A percentile compares a stretch with the other conserved stretches of the same genome.
These are phyloP conservation scores for Tinamus guttatus DNA, from an alignment of 2,113 vertebrate species.

Conservation along the genomic window DNA sequence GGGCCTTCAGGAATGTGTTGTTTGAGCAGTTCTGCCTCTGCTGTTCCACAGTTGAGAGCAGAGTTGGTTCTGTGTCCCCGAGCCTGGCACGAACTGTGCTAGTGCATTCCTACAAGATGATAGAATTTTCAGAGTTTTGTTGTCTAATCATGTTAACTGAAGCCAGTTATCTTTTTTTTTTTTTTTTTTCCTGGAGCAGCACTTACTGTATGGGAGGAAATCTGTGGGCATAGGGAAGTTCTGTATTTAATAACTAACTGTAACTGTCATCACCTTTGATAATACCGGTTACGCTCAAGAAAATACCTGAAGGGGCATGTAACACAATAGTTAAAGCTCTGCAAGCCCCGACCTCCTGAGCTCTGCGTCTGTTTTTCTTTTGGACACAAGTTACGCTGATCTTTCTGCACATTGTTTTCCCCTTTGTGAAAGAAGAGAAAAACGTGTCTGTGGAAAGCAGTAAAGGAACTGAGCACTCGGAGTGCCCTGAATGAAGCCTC, in stretches of 20 bases:
- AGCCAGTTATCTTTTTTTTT: not conserved
- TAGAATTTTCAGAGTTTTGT: not conserved
- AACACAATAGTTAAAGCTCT: not conserved
- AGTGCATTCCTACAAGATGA: fast-evolving
- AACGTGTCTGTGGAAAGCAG: not conserved
- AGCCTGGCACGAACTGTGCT: fast-evolving
- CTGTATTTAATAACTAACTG: constrained; percentile 38
- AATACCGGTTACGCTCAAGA: not conserved
- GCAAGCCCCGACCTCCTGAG: not conserved
- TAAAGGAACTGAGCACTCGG: constrained; percentile 7
- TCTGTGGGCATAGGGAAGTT: not conserved
- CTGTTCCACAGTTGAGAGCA: not conserved
- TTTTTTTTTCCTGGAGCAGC: not conserved
- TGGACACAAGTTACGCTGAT: not conserved
- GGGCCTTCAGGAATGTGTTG: not conserved
- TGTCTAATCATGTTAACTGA: constrained; percentile 2
- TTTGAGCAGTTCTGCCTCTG: not conserved
- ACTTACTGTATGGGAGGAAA: constrained; percentile 42
- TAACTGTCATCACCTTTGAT: not conserved
- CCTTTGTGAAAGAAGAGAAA: constrained; percentile 6
- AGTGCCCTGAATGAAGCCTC: not conserved
- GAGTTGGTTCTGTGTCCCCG: not conserved
- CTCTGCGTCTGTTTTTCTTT: constrained; percentile 31
- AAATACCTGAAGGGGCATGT: constrained; percentile 6
- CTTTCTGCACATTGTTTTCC: not conserved